Conservation (phyloP, 1,140 invertebrate genomes). For the Zaprionus ghesquierei region DNA sequence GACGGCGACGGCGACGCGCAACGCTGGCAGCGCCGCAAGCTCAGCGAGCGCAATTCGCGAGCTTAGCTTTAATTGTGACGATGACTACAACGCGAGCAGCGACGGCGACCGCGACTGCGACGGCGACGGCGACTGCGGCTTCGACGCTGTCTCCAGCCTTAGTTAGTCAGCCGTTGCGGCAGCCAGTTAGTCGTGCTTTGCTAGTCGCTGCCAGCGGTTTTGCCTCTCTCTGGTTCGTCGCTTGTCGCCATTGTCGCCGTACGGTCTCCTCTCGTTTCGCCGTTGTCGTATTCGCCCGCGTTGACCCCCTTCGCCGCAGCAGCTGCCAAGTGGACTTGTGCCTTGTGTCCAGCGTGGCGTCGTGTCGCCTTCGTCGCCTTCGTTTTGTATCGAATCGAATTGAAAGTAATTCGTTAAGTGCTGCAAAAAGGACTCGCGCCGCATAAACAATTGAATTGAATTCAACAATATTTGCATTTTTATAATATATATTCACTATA, state of each 20-base stretch:
- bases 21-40: constrained; percentile 33
- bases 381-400: too few species aligned
- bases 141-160: constrained; percentile 43
- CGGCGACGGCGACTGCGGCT: constrained; percentile 9
- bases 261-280: neutral
- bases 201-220: constrained; percentile 67
- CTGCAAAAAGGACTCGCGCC: constrained; percentile 28
- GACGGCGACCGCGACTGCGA: constrained; percentile 5
- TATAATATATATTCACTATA: constrained; percentile 5
- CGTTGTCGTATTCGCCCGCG: too few species aligned
- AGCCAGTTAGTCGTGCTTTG: constrained; percentile 76
- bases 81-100: neutral
- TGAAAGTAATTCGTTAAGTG: neutral
- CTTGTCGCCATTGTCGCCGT: constrained; percentile 20
- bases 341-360: neutral
- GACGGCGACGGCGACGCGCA: neutral
- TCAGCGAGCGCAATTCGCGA: constrained; percentile 15
- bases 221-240: constrained; percentile 42
- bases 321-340: neutral
- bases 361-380: neutral
- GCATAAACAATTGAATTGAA: neutral
- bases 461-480: neutral
- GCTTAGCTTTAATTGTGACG: constrained; percentile 7
- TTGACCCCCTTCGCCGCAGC: too few species aligned
- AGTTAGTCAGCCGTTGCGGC: constrained; percentile 64